These are phyloP conservation scores for Scaptomyza montana DNA, from an alignment of 1,140 invertebrate genomes.

Conservation along the genomic window DNA sequence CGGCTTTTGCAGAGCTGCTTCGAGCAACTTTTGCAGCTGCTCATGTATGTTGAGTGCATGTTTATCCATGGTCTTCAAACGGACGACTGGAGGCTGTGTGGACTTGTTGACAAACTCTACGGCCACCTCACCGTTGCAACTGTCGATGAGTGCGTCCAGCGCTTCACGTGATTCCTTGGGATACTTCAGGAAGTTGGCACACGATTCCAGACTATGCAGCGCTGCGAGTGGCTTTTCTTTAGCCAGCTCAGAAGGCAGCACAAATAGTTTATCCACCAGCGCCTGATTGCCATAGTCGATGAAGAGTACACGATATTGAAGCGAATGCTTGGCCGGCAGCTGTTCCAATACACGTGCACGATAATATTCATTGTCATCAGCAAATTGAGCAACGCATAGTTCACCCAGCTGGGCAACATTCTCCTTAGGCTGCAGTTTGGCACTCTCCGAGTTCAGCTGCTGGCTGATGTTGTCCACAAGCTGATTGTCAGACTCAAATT, in stretches of 20 bases:
- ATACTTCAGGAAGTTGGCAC: constrained; percentile 46
- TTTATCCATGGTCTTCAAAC: constrained; percentile 50
- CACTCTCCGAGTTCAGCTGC: constrained; percentile 41
- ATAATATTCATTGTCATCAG: constrained; percentile 61
- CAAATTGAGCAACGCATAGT: constrained; percentile 63
- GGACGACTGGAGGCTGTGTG: constrained; percentile 47
- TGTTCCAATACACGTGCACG: constrained; percentile 64
- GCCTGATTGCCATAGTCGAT: constrained; percentile 90
- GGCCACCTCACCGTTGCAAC: constrained; percentile 73
- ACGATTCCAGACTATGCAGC: constrained; percentile 85
- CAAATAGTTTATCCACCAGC: constrained; percentile 85
- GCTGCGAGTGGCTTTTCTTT: constrained; percentile 86
- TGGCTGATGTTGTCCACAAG: constrained; percentile 59
- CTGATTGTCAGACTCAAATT: constrained; percentile 49
- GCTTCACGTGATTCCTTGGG: constrained; percentile 47
- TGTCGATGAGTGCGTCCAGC: constrained; percentile 65
- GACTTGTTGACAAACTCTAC: constrained; percentile 64
- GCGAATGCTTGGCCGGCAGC: constrained; percentile 33
- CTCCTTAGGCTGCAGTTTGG: constrained; percentile 33
- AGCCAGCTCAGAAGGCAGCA: constrained; percentile 87
- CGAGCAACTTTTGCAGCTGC: constrained; percentile 59
- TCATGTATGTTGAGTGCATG: constrained; percentile 57
- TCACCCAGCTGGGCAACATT: constrained; percentile 34
- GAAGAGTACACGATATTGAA: constrained; percentile 86
- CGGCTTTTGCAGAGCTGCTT: constrained; percentile 32